Conservation (phyloP, 2,888 invertebrate species). For the Tinea semifulvella region DNA sequence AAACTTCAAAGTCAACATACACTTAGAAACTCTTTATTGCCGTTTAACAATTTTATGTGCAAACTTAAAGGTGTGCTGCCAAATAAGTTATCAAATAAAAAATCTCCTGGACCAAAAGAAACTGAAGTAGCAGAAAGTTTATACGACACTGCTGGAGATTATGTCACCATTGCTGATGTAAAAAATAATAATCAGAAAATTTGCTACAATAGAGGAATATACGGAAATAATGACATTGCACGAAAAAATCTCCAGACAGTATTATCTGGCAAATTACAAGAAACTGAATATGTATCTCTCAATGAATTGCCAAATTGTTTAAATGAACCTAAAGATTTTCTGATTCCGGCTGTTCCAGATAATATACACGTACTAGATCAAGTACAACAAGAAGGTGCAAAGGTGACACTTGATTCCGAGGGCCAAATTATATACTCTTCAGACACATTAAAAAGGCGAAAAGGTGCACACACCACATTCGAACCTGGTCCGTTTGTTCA, state of each 20-base stretch:
- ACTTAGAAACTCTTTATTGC: constrained; percentile 53
- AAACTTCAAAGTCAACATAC: constrained; percentile 39
- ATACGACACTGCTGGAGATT: constrained; percentile 76
- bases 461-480: constrained; percentile 85
- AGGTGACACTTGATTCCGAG: constrained; percentile 84
- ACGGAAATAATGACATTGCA: constrained; percentile 75
- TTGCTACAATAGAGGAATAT: constrained; percentile 48
- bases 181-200: constrained; percentile 78
- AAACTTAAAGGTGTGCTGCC: constrained; percentile 74
- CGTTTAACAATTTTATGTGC: constrained; percentile 78
- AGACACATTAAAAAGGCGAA: constrained; percentile 81
- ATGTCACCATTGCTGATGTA: constrained; percentile 86
- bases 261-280: constrained; percentile 67
- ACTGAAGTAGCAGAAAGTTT: constrained; percentile 51
- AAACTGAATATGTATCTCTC: constrained; percentile 82
- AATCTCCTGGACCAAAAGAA: constrained; percentile 57
- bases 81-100: constrained; percentile 55
- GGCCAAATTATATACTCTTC: constrained; percentile 90
- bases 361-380: constrained; percentile 40
- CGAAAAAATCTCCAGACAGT: constrained; percentile 70
- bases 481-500: constrained; percentile 89
- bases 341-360: constrained; percentile 42
- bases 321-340: constrained; percentile 49
- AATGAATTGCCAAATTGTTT: constrained; percentile 76
- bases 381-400: constrained; percentile 71